These are phyloP conservation scores for Uria aalge DNA, from an alignment of 2,113 vertebrate species.

Conservation along the genomic window DNA sequence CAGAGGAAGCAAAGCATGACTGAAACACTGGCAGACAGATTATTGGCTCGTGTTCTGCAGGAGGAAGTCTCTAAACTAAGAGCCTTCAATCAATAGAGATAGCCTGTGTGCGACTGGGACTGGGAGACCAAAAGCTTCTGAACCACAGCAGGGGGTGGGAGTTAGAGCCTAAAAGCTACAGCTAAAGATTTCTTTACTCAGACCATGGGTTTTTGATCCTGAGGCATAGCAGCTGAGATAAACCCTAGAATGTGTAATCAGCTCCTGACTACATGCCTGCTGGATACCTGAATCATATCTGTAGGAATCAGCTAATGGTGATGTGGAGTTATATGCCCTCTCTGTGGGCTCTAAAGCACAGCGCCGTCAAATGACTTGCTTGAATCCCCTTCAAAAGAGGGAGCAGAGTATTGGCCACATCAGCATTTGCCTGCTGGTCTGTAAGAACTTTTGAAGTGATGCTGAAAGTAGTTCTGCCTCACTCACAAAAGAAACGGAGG, in stretches of 20 bases:
- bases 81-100: background rate
- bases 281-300: background rate
- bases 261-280: background rate
- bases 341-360: background rate
- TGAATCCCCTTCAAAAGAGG: background rate
- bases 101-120: background rate
- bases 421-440: background rate
- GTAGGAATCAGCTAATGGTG: background rate
- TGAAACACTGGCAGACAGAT: background rate
- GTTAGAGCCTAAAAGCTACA: background rate
- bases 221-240: background rate
- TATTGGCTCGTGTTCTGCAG: background rate
- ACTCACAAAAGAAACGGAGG: background rate
- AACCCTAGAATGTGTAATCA: background rate
- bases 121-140: background rate
- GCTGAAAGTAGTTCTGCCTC: background rate
- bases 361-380: background rate
- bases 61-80: slow-evolving; percentile 8
- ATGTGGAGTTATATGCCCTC: background rate
- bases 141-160: background rate
- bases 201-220: background rate
- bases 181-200: background rate
- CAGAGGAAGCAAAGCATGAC: background rate
- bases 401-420: accelerated
- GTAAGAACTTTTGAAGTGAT: background rate